These are phyloP conservation scores for Magallana angulata DNA, from an alignment of 1,140 invertebrate species.

Conservation along the genomic window DNA sequence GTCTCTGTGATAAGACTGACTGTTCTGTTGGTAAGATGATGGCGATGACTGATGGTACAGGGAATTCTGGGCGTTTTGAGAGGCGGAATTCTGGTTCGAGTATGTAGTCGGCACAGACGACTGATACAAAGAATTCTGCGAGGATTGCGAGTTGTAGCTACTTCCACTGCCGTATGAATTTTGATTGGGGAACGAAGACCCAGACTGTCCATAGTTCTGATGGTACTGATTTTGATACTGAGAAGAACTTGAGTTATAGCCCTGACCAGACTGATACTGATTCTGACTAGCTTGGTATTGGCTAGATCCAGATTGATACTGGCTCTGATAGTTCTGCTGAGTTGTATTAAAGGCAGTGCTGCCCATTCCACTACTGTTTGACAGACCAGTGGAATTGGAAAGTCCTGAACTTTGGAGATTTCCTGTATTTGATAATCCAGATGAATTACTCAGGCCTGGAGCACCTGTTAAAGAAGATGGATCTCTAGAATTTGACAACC, in stretches of 20 bases:
- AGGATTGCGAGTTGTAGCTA: slow-evolving; percentile 51
- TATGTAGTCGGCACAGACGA: slow-evolving; percentile 60
- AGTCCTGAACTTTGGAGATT: slow-evolving; percentile 56
- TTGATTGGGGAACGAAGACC: slow-evolving; percentile 65
- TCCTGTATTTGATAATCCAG: slow-evolving; percentile 52
- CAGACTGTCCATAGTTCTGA: slow-evolving; percentile 63
- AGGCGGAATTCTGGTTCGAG: slow-evolving; percentile 55
- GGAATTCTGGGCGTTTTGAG: slow-evolving; percentile 54
- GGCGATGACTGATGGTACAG: slow-evolving; percentile 61
- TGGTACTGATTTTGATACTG: slow-evolving; percentile 68
- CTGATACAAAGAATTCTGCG: slow-evolving; percentile 61
- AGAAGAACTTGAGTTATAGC: slow-evolving; percentile 58
- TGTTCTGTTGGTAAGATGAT: slow-evolving; percentile 46
- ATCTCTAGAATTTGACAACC: slow-evolving; percentile 48
- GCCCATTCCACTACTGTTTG: slow-evolving; percentile 56
- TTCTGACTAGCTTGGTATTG: slow-evolving; percentile 68
- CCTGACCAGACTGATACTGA: slow-evolving; percentile 66
- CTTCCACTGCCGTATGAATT: slow-evolving; percentile 47
- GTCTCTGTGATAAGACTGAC: slow-evolving; percentile 43
- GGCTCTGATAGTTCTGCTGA: slow-evolving; percentile 62
- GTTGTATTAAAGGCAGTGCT: slow-evolving; percentile 56
- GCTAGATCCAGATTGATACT: slow-evolving; percentile 65
- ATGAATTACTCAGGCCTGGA: slow-evolving; percentile 45
- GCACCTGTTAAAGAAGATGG: slow-evolving; percentile 39
- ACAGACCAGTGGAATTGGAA: slow-evolving; percentile 48